Evolutionary conservation across 1,140 invertebrate genomes (phyloP).

Genomic region (Thalassaphorura encarpata): DNA sequence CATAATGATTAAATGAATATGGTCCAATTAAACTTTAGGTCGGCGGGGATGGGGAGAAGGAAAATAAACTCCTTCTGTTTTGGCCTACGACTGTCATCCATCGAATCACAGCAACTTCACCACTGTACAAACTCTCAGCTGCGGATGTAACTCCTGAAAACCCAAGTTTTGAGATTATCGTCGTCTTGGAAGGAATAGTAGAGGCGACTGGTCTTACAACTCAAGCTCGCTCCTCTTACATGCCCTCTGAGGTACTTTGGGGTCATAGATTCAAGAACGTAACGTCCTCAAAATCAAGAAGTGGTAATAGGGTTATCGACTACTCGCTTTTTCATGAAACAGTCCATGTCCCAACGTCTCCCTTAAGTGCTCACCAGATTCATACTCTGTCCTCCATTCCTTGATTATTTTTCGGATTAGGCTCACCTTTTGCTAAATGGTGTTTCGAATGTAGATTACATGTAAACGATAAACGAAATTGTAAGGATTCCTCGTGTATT

Average conservation of each 20-base stretch:
- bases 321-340: conserved; percentile 85
- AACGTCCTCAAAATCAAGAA: conserved; percentile 68
- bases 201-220: conserved; percentile 73
- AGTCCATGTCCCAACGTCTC: conserved; percentile 65
- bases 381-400: conserved; percentile 3
- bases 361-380: conserved; percentile 32
- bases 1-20: neutral
- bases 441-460: too few relatives aligned
- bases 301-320: conserved; percentile 82
- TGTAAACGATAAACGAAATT: too few relatives aligned
- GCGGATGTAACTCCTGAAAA: conserved; percentile 57
- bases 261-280: conserved; percentile 75
- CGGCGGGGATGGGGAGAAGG: conserved; percentile 56
- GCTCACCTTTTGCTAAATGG: too few relatives aligned
- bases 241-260: conserved; percentile 84
- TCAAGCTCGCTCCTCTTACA: conserved; percentile 72
- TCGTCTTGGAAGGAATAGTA: conserved; percentile 78
- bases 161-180: conserved; percentile 66
- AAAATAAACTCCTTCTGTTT: conserved; percentile 64
- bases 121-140: conserved; percentile 46
- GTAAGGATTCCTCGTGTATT: too few relatives aligned
- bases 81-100: conserved; percentile 56
- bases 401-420: too few relatives aligned
- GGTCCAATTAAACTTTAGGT: conserved; percentile 36
- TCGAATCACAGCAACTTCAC: conserved; percentile 47